Conservation (phyloP, 2,113 vertebrate species). For the Enhydra lutris region DNA sequence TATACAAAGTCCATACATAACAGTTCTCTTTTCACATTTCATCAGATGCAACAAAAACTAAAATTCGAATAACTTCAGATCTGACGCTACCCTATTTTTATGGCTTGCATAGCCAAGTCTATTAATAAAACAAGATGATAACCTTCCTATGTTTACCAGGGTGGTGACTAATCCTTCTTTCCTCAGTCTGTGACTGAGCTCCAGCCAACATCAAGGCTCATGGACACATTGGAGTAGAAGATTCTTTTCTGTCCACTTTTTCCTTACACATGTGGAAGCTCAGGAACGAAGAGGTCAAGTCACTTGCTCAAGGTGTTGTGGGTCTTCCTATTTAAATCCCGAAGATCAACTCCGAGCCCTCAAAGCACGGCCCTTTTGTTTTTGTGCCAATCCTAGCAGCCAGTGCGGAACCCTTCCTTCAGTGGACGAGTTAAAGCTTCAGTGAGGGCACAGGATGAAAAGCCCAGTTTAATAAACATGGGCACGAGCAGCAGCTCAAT, state of each 20-base stretch:
- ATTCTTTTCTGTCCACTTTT: not conserved
- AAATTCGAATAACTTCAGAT: constrained; percentile 25
- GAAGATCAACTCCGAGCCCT: not conserved
- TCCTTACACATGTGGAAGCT: not conserved
- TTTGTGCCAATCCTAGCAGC: not conserved
- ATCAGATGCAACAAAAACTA: not conserved
- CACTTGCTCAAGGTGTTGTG: not conserved
- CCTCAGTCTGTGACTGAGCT: not conserved
- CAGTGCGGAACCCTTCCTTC: not conserved
- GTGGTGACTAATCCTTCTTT: constrained; percentile 29
- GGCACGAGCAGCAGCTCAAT: not conserved
- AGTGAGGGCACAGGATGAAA: not conserved
- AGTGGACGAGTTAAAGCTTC: not conserved
- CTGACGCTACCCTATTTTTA: not conserved
- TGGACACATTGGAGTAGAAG: not conserved
- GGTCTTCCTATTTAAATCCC: not conserved
- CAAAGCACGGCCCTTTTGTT: not conserved
- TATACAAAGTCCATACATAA: not conserved
- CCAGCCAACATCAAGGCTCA: not conserved
- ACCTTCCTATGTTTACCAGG: not conserved
- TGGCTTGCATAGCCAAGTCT: not conserved
- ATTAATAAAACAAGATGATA: constrained; percentile 49
- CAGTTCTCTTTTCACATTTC: not conserved
- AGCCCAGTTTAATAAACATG: not conserved
- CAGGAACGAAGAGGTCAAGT: not conserved